Conservation (phyloP, 2,113 vertebrate genomes). For the Variabilichromis moorii region DNA sequence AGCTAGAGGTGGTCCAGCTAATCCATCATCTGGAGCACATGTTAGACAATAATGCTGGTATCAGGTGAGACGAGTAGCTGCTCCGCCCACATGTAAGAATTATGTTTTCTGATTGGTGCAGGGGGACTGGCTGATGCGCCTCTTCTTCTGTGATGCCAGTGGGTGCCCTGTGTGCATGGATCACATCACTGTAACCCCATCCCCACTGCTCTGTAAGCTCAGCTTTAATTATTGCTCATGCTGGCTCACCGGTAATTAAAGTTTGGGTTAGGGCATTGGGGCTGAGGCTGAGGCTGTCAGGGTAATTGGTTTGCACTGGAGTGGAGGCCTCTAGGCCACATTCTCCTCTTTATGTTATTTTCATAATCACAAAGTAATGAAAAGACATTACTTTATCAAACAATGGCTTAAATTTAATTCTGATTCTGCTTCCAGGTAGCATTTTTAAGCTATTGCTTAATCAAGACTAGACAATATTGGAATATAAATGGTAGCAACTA, state of each 20-base stretch:
- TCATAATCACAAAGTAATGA: neutral
- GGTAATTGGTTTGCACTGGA: constrained; percentile 51
- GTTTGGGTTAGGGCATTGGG: constrained; percentile 38
- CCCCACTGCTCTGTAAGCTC: constrained; percentile 31
- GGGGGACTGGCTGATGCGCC: neutral
- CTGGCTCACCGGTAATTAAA: constrained; percentile 43
- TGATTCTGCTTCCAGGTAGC: neutral
- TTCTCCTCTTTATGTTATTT: constrained; percentile 7
- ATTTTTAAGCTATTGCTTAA: neutral
- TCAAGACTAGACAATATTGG: neutral
- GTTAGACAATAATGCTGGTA: constrained; percentile 3
- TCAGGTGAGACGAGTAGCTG: neutral
- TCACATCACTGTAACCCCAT: constrained; percentile 41
- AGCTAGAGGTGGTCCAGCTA: constrained; percentile 10
- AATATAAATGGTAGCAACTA: neutral
- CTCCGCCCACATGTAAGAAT: neutral
- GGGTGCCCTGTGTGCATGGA: constrained; percentile 27
- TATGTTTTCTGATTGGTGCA: neutral
- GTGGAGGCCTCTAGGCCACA: constrained; percentile 16
- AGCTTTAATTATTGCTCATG: constrained; percentile 44
- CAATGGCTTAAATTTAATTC: neutral
- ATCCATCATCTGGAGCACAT: constrained; percentile 26
- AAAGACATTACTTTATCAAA: constrained; percentile 4
- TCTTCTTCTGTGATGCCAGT: constrained; percentile 13
- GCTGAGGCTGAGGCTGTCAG: constrained; percentile 33